Conservation (phyloP, 35 echinoderm and acorn worm genomes). For the Ophiothrix spiculata region DNA sequence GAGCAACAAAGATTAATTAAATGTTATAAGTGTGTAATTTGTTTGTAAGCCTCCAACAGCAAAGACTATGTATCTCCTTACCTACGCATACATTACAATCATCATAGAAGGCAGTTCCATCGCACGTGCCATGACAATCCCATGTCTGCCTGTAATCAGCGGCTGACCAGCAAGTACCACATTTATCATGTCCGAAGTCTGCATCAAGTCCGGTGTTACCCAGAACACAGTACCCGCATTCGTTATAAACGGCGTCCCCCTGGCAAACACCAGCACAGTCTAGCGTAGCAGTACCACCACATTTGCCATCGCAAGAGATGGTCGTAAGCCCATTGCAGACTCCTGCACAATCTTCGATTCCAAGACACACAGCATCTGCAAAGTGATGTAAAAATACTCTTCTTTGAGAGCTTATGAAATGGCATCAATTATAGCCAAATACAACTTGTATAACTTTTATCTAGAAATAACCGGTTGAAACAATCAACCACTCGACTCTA, state of each 20-base stretch:
- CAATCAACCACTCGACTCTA: no score
- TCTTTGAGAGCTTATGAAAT: no score
- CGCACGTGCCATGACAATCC: slow-evolving; percentile 67
- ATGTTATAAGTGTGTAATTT: no score
- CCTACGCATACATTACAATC: slow-evolving; percentile 70
- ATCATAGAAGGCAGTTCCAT: slow-evolving; percentile 60
- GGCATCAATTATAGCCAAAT: no score
- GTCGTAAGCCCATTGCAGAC: slow-evolving; percentile 52
- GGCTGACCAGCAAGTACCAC: slow-evolving; percentile 30
- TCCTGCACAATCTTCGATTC: slow-evolving; percentile 49
- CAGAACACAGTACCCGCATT: slow-evolving; percentile 55
- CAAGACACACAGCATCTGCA: slow-evolving; percentile 16
- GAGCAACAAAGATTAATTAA: no score
- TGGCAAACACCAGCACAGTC: slow-evolving; percentile 60
- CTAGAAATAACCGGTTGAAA: no score
- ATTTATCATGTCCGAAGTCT: slow-evolving; percentile 39
- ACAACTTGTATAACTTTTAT: no score
- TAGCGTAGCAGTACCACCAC: slow-evolving; percentile 38
- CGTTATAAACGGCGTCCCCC: slow-evolving; percentile 51
- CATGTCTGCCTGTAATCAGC: slow-evolving; percentile 4
- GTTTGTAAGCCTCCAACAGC: no score
- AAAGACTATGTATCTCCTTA: no score
- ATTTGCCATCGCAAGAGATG: slow-evolving; percentile 45
- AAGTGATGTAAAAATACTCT: no score
- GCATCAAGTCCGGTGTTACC: slow-evolving; percentile 25